Evolutionary conservation across 2,113 vertebrate genomes (phyloP).

Genomic region (Elaphurus davidianus): DNA sequence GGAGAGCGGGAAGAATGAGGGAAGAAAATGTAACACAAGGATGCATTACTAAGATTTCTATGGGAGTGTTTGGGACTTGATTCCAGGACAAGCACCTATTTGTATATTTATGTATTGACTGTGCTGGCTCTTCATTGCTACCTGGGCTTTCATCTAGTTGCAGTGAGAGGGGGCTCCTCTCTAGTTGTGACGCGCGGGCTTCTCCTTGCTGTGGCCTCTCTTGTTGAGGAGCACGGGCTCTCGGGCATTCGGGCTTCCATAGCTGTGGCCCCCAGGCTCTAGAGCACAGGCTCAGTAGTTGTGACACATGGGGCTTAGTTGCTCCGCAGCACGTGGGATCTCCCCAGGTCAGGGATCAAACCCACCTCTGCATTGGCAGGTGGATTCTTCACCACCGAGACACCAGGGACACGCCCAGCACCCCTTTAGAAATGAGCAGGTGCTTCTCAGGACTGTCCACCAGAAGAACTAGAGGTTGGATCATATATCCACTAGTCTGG

Average conservation of each 20-base stretch:
- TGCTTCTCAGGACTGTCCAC: background rate
- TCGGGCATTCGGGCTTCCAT: background rate
- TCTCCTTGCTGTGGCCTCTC: background rate
- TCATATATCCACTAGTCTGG: background rate
- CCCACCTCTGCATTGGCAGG: background rate
- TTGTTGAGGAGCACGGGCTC: background rate
- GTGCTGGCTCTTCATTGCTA: background rate
- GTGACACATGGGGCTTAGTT: background rate
- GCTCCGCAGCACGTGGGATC: background rate
- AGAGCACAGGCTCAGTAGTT: background rate
- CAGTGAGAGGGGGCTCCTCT: background rate
- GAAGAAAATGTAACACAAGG: background rate
- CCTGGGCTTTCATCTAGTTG: background rate
- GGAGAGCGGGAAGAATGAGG: background rate
- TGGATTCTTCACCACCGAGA: background rate
- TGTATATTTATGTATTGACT: background rate
- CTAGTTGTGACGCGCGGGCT: accelerated
- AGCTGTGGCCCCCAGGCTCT: background rate
- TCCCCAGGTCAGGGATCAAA: background rate
- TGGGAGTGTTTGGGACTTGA: background rate
- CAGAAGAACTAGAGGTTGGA: background rate
- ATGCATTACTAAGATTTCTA: background rate
- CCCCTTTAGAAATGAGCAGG: background rate
- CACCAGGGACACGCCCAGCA: background rate
- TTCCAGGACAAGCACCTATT: background rate